phyloP scores from a whole-genome alignment of 2,113 vertebrate species.

The Dipodomys spectabilis region DNA sequence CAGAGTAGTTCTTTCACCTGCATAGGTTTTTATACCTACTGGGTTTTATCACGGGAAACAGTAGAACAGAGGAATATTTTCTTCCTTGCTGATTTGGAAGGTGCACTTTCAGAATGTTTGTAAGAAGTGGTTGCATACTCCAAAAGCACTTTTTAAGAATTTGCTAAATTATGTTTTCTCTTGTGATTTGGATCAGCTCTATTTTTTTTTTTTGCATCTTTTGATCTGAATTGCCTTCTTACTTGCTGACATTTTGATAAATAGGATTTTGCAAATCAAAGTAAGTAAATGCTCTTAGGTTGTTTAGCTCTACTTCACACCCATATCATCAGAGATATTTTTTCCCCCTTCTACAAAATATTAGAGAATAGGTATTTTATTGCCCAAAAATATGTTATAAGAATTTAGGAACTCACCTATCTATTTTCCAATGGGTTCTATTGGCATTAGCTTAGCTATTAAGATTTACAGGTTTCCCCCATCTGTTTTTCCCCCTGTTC shows the following conservation, averaged over 20 bases:
- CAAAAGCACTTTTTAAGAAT: background rate
- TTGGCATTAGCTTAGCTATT: background rate
- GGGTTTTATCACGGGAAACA: conserved; percentile 28
- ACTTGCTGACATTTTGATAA: conserved; percentile 44
- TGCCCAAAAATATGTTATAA: background rate
- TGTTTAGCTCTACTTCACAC: background rate
- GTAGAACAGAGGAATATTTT: conserved; percentile 5
- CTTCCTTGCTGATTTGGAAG: conserved; percentile 60
- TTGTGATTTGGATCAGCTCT: conserved; percentile 34
- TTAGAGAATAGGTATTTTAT: conserved; percentile 7
- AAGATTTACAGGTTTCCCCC: background rate
- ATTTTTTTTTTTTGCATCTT: conserved; percentile 38
- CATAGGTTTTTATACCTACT: conserved; percentile 26
- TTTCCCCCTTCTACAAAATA: background rate
- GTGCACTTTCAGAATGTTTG: conserved; percentile 44
- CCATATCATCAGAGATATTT: conserved; percentile 20
- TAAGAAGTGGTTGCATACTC: conserved; percentile 34
- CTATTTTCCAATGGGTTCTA: background rate
- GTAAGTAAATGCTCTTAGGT: background rate
- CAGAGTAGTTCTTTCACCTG: conserved; percentile 43
- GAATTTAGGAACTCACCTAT: background rate
- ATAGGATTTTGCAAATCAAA: conserved; percentile 16
- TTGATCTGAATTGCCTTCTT: conserved; percentile 21
- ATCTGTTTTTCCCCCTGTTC: background rate
- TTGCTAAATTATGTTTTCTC: conserved; percentile 6